Conservation (phyloP, 2,113 vertebrate species). For the Murina feae region DNA sequence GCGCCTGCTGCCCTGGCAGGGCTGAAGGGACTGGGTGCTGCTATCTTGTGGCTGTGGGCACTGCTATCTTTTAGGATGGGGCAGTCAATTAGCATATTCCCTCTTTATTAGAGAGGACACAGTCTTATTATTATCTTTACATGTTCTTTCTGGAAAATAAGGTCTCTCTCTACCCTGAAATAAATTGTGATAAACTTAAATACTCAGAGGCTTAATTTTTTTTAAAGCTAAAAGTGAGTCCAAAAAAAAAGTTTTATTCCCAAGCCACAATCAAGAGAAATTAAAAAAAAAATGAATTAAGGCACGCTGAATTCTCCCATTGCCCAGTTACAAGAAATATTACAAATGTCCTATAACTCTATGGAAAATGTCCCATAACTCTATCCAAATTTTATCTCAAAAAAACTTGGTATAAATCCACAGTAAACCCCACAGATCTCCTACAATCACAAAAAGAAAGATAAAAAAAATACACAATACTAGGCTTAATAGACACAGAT, state of each 20-base stretch:
- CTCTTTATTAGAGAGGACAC: too few species aligned
- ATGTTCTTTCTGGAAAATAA: neutral
- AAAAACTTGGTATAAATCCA: neutral
- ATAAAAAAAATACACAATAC: slow-evolving; percentile 25
- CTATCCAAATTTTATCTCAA: slow-evolving; percentile 45
- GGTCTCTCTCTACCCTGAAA: neutral
- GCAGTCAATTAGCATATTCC: too few species aligned
- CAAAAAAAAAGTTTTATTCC: slow-evolving; percentile 37
- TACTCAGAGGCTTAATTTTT: neutral
- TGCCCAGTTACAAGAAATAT: neutral
- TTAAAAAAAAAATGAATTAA: slow-evolving; percentile 2
- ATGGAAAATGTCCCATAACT: slow-evolving; percentile 9
- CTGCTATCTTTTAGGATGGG: too few species aligned
- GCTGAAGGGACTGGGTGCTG: too few species aligned
- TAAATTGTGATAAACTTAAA: slow-evolving; percentile 22
- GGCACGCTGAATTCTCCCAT: neutral
- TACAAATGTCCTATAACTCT: neutral
- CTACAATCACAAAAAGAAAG: slow-evolving; percentile 24
- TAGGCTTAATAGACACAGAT: slow-evolving; percentile 46
- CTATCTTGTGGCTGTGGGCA: too few species aligned
- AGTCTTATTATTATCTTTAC: neutral
- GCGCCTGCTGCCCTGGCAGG: too few species aligned
- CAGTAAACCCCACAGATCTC: slow-evolving; percentile 20
- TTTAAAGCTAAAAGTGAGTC: neutral
- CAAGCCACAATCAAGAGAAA: neutral